phyloP scores from a whole-genome alignment of 2,113 vertebrate genomes.

The Cygnus buccinator region DNA sequence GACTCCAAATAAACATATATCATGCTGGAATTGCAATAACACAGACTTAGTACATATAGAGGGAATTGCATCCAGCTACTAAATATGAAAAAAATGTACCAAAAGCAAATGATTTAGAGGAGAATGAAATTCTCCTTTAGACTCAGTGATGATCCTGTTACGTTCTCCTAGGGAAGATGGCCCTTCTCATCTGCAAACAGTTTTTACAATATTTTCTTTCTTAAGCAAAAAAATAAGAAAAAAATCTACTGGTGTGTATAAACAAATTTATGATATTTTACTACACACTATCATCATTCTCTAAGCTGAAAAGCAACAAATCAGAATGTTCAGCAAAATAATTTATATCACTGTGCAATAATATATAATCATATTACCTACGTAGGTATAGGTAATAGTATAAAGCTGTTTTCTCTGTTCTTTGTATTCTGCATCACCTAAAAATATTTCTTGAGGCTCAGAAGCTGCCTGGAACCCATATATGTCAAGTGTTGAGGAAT shows the following conservation, averaged over 20 bases:
- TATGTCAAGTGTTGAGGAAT: not conserved
- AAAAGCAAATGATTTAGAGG: not conserved
- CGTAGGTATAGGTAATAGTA: not conserved
- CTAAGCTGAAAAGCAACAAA: not conserved
- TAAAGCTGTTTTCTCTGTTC: not conserved
- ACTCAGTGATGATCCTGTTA: not conserved
- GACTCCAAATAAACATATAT: slow-evolving; percentile 39
- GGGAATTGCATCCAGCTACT: slow-evolving; percentile 4
- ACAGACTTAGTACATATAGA: not conserved
- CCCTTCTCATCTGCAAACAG: not conserved
- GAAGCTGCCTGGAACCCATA: not conserved
- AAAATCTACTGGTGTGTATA: not conserved
- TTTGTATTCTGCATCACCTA: not conserved
- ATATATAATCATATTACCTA: not conserved
- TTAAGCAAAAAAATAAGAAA: not conserved
- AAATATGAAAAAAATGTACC: not conserved
- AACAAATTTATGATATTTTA: not conserved
- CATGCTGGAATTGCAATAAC: slow-evolving; percentile 28
- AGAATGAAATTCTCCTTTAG: not conserved
- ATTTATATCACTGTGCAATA: not conserved
- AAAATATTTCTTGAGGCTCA: not conserved
- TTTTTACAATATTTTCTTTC: not conserved
- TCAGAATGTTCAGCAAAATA: not conserved
- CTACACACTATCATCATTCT: not conserved
- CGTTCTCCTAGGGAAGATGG: not conserved